Evolutionary conservation across 2,797 vertebrate species (phyloP), one percentile per base, ranked within the genome.

Genomic region (Glyptemys insculpta): DNA sequence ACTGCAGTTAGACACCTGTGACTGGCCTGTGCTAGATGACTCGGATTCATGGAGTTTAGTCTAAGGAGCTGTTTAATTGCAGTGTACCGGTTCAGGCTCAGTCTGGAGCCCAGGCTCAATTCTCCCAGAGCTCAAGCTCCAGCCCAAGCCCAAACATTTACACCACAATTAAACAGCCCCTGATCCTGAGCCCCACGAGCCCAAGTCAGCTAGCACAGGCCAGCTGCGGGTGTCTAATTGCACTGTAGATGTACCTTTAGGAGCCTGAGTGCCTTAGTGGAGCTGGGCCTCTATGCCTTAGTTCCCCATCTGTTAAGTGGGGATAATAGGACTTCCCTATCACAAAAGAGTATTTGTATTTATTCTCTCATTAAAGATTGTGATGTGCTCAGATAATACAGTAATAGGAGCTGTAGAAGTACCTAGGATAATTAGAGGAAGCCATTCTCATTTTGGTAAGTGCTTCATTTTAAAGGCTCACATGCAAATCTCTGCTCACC

Each of bases 401-500:
- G 4, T 29, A 83, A 83, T 0, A 3, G 27, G 16, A 85, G 9
- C 68, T 78, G n/a, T 0, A 5, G 57, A 62, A 83, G 94, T n/a
- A 41, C n/a, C 0, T 5, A 91, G 44, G 53, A 41, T 15, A 8
- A 53, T 93, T 89, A 92, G 87, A 82, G 80, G 80, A 78, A 94
- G 90, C 80, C 87, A 87, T 62, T 74, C 56, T 94, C 85, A 11
- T 93, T 97, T 89, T 79, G 76, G 88, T 83, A 86, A 93, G 89
- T 88, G 94, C 86, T 68, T 23, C 50, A 49, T 90, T 95, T 92
- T 84, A 80, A 95, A 95, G 93, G 91, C 91, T 92, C 91, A 91
- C 91, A 91, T 86, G 95, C 94, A 97, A 97, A 96, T 96, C 93
- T 95, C 96, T 96, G 91, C 96, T 97, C 95, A 96, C 95, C 95